phyloP scores from a whole-genome alignment of 2,797 vertebrate species.

The Schizopygopsis pylzovi region DNA sequence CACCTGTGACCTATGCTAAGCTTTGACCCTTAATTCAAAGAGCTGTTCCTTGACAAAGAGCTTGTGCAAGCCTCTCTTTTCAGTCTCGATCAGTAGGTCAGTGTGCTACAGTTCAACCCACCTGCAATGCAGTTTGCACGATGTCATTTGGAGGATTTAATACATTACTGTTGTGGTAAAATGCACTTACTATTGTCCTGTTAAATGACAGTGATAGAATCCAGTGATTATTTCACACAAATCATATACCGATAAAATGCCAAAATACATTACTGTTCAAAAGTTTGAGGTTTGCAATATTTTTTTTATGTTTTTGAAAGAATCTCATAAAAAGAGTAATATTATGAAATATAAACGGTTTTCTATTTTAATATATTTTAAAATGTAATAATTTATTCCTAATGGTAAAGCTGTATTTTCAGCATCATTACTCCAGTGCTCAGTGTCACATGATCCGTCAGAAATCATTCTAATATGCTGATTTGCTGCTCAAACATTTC shows the following conservation, averaged over 20 bases:
- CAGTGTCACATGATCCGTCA: not conserved
- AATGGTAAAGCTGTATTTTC: not conserved
- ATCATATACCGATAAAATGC: not conserved
- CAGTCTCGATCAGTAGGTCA: conserved; percentile 4
- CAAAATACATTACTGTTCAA: not conserved
- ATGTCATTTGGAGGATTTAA: not conserved
- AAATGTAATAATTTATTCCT: no score
- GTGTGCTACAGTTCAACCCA: conserved; percentile 1
- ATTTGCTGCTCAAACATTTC: not conserved
- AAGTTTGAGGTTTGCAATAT: not conserved
- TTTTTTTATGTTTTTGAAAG: not conserved
- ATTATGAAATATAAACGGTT: not conserved
- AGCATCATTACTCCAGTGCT: not conserved
- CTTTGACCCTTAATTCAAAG: conserved; percentile 7
- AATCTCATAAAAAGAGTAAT: not conserved
- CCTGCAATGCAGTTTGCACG: not conserved
- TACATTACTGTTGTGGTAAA: not conserved
- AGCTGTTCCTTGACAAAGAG: not conserved
- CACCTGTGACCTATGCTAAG: not conserved
- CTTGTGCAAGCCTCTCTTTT: not conserved
- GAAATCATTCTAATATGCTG: not conserved
- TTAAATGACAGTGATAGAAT: not conserved
- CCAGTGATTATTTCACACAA: not conserved
- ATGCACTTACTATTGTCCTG: not conserved
- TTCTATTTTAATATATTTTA: not conserved